Base-by-base conservation (phyloP, 2,888 invertebrate species). In the Spialia ferax region DNA sequence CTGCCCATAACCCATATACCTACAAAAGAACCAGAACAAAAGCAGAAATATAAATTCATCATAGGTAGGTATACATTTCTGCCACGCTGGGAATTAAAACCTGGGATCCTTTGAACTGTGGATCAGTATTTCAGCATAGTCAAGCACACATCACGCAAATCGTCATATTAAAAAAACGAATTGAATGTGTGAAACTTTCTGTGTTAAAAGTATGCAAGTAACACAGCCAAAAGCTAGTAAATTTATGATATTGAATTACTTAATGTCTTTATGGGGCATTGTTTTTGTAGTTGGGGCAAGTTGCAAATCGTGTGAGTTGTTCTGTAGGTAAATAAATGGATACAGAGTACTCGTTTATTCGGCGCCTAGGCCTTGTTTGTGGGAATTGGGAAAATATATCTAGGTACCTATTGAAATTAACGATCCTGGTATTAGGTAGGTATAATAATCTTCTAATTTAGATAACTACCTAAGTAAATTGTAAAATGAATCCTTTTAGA, bases 261-360 rank as follows among this genome's bases (percentile, higher is more conserved):
- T 75, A 79, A 77, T 73, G 73, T 71, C 73, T 81, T 82, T 80
- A 84, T 79, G 63, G 77, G n/a, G 84, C 74, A 90, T 91, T 91
- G 91, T 90, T 81, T 69, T 72, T 60, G 70, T n/a, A n/a, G n/a
- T n/a, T n/a, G n/a, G n/a, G n/a, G n/a, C n/a, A 73, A 74, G 72
- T 70, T 73, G 68, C 73, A 75, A 78, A 74, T 72, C 69, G 75
- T 76, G 76, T 72, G 81, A 78, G 71, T 69, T 68, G 71, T 74
- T 74, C 57, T n/a, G n/a, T 70, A 71, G 69, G 75, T 74, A 77
- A 77, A 76, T 75, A 76, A 78, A 77, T 74, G 75, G 69, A 75
- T 72, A 73, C 74, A 77, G 70, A 78, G 66, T 71, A 69, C 71
- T 59, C 70, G 61, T 55, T 68, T 62, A 68, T 64, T 57, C 13